phyloP scores from a whole-genome alignment of 1,140 invertebrate genomes.

The Atta cephalotes region DNA sequence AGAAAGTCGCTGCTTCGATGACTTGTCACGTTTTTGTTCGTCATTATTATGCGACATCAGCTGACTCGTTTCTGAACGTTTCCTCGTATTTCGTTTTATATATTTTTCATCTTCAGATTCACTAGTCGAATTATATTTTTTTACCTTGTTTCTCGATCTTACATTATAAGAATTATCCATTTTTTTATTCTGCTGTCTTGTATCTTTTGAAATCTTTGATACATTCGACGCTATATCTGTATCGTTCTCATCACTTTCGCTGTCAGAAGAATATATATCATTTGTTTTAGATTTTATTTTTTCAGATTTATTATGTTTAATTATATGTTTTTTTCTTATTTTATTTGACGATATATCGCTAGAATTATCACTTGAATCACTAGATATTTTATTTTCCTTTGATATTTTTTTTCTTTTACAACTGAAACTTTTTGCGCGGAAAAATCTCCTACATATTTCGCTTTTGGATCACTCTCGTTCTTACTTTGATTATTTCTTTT shows the following conservation, averaged over 20 bases:
- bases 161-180: neutral
- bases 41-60: neutral
- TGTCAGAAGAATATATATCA: neutral
- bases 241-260: neutral
- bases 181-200: neutral
- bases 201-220: constrained; percentile 10
- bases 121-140: neutral
- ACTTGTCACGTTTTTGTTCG: neutral
- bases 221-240: neutral
- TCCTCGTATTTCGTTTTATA: neutral
- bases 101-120: constrained; percentile 15
- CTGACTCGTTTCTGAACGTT: neutral
- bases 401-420: neutral
- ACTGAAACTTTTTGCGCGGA: neutral
- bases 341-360: neutral
- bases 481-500: neutral
- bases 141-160: neutral
- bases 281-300: neutral
- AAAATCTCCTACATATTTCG: neutral
- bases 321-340: neutral
- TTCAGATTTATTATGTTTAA: neutral
- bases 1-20: neutral
- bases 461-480: neutral
- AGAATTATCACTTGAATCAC: constrained; percentile 41
- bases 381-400: neutral